Percentiles rank a stretch among this genome's conserved stretches.
These are phyloP conservation scores for Oscheius sp. DNA, from an alignment of 2,888 invertebrate genomes.

Conservation along the genomic window DNA sequence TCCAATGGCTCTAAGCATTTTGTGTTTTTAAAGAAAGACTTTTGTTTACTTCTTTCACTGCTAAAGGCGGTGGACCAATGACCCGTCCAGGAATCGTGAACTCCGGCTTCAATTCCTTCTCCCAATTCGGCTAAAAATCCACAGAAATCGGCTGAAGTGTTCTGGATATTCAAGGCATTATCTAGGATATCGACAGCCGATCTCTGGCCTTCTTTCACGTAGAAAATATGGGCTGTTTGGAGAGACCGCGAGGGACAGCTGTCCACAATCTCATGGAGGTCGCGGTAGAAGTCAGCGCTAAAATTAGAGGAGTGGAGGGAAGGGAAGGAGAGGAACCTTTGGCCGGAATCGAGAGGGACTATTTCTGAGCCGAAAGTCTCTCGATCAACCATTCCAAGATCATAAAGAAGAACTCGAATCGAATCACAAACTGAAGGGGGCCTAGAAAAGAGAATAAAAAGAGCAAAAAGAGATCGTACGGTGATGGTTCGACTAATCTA, in stretches of 20 bases:
- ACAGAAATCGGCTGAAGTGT: conserved; percentile 75
- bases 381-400: conserved; percentile 85
- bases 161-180: conserved; percentile 76
- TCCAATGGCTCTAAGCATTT: conserved; percentile 40
- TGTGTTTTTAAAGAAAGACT: neutral
- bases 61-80: conserved; percentile 81
- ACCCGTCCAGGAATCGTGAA: conserved; percentile 94
- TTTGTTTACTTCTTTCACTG: conserved; percentile 50
- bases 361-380: conserved; percentile 74
- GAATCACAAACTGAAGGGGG: conserved; percentile 84
- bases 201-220: conserved; percentile 86
- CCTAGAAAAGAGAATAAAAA: conserved; percentile 36
- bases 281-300: conserved; percentile 79
- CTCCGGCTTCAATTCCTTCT: conserved; percentile 84
- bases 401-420: conserved; percentile 89
- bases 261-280: conserved; percentile 84
- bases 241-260: conserved; percentile 77
- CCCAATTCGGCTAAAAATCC: conserved; percentile 81
- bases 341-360: conserved; percentile 77
- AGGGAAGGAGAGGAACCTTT: conserved; percentile 33
- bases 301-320: neutral
- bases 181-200: conserved; percentile 82
- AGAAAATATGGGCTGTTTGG: conserved; percentile 92
- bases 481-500: neutral
- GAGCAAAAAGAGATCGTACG: neutral